Evolutionary conservation across 2,797 vertebrate genomes (phyloP).

Genomic region (Anguilla anguilla): DNA sequence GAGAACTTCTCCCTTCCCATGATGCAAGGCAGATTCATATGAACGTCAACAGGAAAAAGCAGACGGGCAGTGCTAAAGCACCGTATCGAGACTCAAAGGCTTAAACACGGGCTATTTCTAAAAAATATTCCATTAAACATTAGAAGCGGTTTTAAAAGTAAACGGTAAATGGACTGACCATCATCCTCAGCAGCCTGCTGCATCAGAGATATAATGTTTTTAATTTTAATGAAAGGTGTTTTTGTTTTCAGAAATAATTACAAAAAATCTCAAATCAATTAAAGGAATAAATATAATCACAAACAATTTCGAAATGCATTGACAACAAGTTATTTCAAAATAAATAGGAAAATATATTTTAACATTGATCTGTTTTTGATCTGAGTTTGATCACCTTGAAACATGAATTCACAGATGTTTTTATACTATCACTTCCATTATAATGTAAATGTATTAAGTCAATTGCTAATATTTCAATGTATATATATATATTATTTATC

Average conservation of each 20-base stretch:
- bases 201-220: not conserved
- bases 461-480: not conserved
- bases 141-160: not conserved
- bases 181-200: not conserved
- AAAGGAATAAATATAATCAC: not conserved
- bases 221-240: not conserved
- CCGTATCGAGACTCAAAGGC: conserved; percentile 51
- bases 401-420: not conserved
- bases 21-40: conserved; percentile 49
- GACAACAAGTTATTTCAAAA: not conserved
- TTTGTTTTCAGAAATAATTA: not conserved
- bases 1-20: conserved; percentile 37
- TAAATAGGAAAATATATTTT: not conserved
- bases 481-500: not conserved
- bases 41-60: conserved; percentile 75
- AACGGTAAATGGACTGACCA: no score
- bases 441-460: not conserved
- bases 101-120: conserved; percentile 37
- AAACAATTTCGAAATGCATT: not conserved
- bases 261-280: not conserved
- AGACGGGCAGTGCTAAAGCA: conserved; percentile 64
- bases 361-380: not conserved
- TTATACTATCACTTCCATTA: not conserved
- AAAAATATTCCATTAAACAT: conserved; percentile 18
- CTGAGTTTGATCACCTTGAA: not conserved